These are phyloP conservation scores for Kryptopterus vitreolus DNA, from an alignment of 2,797 vertebrate species.

Conservation along the genomic window DNA sequence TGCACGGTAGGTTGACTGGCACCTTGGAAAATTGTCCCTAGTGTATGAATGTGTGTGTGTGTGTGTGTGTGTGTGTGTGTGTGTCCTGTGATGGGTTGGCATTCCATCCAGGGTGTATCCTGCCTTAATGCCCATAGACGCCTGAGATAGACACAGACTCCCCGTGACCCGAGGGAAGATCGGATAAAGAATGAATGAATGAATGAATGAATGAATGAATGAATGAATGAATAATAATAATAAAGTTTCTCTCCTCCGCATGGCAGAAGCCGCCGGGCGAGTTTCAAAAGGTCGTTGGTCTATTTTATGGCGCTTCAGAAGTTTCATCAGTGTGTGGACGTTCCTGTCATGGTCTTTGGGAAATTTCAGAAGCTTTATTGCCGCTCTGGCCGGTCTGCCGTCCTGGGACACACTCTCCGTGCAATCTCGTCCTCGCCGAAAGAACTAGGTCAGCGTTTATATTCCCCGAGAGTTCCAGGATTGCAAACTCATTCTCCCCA, in stretches of 20 bases:
- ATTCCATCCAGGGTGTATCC: too few species aligned
- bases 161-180: too few species aligned
- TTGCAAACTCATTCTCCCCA: constrained; percentile 8
- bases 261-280: not conserved
- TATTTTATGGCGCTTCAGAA: constrained; percentile 33
- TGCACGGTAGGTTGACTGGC: too few species aligned
- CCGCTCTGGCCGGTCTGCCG: constrained; percentile 4
- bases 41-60: too few species aligned
- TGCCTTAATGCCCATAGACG: too few species aligned
- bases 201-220: too few species aligned
- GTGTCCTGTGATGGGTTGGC: too few species aligned
- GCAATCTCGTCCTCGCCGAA: not conserved
- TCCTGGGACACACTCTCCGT: constrained; percentile 11
- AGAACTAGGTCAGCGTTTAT: constrained; percentile 48
- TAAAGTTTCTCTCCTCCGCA: not conserved
- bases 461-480: constrained; percentile 20
- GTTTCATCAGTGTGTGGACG: constrained; percentile 25
- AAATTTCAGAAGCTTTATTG: constrained; percentile 39
- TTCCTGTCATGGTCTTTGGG: constrained; percentile 10
- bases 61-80: too few species aligned
- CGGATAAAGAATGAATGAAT: too few species aligned
- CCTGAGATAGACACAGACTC: too few species aligned
- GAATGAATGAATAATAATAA: too few species aligned
- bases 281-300: constrained; percentile 32
- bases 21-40: too few species aligned